A percentile compares a stretch with the other conserved stretches of the same genome.
These are phyloP conservation scores for Bombus breviceps DNA, from an alignment of 1,140 invertebrate genomes.

Conservation along the genomic window DNA sequence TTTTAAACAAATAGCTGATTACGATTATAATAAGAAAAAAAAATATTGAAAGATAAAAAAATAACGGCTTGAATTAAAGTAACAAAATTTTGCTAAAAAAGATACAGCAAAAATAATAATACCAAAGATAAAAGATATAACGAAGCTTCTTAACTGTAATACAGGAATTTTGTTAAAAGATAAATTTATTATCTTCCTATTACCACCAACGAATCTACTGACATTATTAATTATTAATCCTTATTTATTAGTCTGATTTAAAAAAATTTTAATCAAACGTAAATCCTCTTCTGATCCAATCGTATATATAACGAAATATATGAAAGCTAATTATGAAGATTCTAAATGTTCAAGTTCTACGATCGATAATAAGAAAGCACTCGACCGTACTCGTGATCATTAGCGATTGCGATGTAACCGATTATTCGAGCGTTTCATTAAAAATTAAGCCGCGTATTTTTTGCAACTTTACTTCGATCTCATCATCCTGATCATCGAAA, in stretches of 20 bases:
- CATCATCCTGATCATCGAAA: not conserved
- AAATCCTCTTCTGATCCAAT: not conserved
- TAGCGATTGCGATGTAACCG: not conserved
- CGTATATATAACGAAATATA: not conserved
- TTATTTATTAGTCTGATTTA: not conserved
- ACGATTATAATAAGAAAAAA: not conserved
- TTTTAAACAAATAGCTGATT: not conserved
- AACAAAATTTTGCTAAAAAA: not conserved
- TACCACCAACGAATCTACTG: not conserved
- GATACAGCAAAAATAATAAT: too few relatives aligned
- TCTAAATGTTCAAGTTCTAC: not conserved
- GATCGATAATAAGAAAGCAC: not conserved
- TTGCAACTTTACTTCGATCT: not conserved
- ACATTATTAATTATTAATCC: not conserved
- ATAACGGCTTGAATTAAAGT: not conserved
- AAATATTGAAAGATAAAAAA: not conserved
- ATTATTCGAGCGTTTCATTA: not conserved
- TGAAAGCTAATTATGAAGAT: not conserved
- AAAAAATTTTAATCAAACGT: not conserved
- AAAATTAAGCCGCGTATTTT: slow-evolving; percentile 8
- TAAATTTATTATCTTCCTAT: too few relatives aligned
- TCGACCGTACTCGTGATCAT: not conserved
- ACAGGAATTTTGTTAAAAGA: too few relatives aligned
- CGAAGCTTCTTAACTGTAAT: too few relatives aligned
- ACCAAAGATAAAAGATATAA: too few relatives aligned